phyloP scores from a whole-genome alignment of 2,113 vertebrate genomes.

The Aldabrachelys gigantea region DNA sequence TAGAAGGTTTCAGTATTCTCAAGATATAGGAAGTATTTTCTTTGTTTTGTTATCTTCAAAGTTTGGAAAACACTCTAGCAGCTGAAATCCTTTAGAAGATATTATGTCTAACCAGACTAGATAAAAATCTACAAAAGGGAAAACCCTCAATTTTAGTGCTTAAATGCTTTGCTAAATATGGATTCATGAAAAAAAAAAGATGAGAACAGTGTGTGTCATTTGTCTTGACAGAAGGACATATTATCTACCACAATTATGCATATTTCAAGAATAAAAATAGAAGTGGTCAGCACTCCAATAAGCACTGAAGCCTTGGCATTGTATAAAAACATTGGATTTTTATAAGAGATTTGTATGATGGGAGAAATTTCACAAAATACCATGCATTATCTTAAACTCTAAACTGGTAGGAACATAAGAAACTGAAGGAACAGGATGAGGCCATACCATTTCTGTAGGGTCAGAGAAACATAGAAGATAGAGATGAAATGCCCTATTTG shows the following conservation, averaged over 20 bases:
- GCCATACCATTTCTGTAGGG: background rate
- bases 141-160: conserved; percentile 9
- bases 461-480: background rate
- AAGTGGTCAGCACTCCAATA: background rate
- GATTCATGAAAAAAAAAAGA: background rate
- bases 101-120: conserved; percentile 18
- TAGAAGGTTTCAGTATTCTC: conserved; percentile 57
- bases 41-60: conserved; percentile 55
- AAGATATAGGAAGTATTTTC: conserved; percentile 50
- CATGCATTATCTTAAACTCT: background rate
- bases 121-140: conserved; percentile 47
- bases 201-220: background rate
- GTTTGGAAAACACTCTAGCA: conserved; percentile 32
- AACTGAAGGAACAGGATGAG: background rate
- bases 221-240: background rate
- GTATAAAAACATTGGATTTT: background rate
- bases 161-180: conserved; percentile 47
- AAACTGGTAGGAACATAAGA: background rate
- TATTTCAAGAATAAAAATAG: conserved; percentile 41
- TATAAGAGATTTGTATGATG: background rate
- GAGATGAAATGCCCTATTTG: background rate
- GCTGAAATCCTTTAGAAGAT: conserved; percentile 26
- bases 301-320: background rate
- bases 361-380: background rate
- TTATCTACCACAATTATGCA: conserved; percentile 4